Evolutionary conservation across 2,113 vertebrate genomes (phyloP).

Genomic region (Chelonoidis abingdonii): DNA sequence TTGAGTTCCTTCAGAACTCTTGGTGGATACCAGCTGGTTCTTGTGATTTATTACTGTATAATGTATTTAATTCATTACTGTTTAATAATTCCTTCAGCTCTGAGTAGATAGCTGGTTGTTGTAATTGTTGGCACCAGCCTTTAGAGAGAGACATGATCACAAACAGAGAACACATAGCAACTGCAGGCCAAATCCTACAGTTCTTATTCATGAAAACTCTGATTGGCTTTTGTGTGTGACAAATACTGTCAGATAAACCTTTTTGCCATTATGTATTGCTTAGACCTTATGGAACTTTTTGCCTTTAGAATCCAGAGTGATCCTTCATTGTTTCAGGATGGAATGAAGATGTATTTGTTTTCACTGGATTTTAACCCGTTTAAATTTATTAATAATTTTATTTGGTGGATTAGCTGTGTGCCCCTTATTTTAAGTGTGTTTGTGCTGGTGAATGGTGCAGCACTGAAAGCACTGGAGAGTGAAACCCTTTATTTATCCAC

Average conservation of each 20-base stretch:
- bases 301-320: neutral
- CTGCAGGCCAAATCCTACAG: conserved; percentile 10
- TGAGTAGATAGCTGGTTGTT: neutral
- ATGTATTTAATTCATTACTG: neutral
- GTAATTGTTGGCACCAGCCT: neutral
- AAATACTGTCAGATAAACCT: neutral
- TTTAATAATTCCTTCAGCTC: neutral
- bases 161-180: neutral
- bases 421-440: neutral
- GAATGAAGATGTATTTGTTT: conserved; percentile 35
- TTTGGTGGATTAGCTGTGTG: neutral
- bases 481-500: neutral
- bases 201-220: conserved; percentile 17
- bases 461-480: neutral
- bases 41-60: neutral
- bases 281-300: conserved; percentile 2
- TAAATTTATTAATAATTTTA: neutral
- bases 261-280: neutral
- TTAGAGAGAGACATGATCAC: neutral
- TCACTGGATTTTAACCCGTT: conserved; percentile 11
- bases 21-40: neutral
- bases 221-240: neutral
- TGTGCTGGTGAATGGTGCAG: neutral
- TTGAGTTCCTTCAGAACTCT: neutral
- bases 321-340: conserved; percentile 5